Evolutionary conservation across 2,888 invertebrate genomes (phyloP).

Genomic region (Scelioninae gen. 1): DNA sequence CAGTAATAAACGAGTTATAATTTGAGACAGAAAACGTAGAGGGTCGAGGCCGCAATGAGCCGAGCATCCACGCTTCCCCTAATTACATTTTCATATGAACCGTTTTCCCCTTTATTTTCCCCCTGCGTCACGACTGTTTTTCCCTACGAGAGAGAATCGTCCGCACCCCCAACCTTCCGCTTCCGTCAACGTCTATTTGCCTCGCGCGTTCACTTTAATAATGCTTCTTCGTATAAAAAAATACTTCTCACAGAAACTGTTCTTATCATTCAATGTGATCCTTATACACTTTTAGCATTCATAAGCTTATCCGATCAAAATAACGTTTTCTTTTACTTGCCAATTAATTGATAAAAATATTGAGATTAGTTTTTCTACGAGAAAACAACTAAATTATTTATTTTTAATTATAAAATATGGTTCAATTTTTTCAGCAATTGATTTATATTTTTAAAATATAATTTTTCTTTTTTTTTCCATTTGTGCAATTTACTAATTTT

Average conservation of each 20-base stretch:
- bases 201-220: conserved; percentile 67
- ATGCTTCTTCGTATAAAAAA: conserved; percentile 65
- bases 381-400: no score
- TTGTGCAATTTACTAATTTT: no score
- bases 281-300: conserved; percentile 23
- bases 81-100: conserved; percentile 81
- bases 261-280: conserved; percentile 53
- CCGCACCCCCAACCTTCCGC: conserved; percentile 71
- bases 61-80: conserved; percentile 79
- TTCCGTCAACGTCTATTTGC: conserved; percentile 71
- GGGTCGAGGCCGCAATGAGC: conserved; percentile 79
- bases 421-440: no score
- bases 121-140: conserved; percentile 76
- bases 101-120: conserved; percentile 79
- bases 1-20: conserved; percentile 76
- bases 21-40: conserved; percentile 71
- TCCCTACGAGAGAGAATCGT: conserved; percentile 68
- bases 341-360: conserved; percentile 22
- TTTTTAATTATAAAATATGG: no score
- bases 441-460: no score
- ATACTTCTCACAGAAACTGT: conserved; percentile 43
- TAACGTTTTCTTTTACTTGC: conserved; percentile 3
- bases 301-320: conserved; percentile 46
- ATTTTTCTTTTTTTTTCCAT: no score
- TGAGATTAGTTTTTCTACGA: background rate